These are phyloP conservation scores for Idaea dimidiata DNA, from an alignment of 2,888 invertebrate species.

Conservation along the genomic window DNA sequence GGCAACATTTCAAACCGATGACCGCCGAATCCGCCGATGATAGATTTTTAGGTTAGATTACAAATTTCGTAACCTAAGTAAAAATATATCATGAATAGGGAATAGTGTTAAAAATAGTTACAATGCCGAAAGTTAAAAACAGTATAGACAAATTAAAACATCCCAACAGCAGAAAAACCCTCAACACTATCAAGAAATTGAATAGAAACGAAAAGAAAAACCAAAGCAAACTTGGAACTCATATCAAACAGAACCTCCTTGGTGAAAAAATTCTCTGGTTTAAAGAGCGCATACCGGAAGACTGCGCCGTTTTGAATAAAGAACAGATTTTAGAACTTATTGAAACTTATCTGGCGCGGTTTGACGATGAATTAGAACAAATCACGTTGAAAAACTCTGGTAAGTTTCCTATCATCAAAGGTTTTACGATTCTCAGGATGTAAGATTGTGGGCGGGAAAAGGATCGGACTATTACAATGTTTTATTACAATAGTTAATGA, in stretches of 20 bases:
- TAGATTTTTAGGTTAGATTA: too few relatives aligned
- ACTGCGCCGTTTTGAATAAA: constrained; percentile 76
- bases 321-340: constrained; percentile 82
- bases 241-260: constrained; percentile 86
- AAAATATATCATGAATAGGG: neutral
- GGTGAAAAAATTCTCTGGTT: constrained; percentile 92
- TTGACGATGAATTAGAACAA: constrained; percentile 89
- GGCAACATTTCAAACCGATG: neutral
- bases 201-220: constrained; percentile 83
- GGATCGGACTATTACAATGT: too few relatives aligned
- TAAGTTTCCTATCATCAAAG: too few relatives aligned
- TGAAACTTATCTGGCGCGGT: constrained; percentile 76
- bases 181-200: constrained; percentile 85
- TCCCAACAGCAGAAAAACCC: constrained; percentile 92
- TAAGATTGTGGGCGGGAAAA: too few relatives aligned
- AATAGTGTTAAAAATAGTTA: constrained; percentile 22
- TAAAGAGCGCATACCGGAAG: constrained; percentile 82
- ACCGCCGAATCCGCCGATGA: too few relatives aligned
- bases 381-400: constrained; percentile 87
- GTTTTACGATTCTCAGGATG: too few relatives aligned
- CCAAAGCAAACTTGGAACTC: constrained; percentile 82
- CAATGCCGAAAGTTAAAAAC: constrained; percentile 66
- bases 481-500: too few relatives aligned
- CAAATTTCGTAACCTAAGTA: too few relatives aligned
- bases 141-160: constrained; percentile 83